phyloP scores from a whole-genome alignment of 2,797 vertebrate genomes.

The Pipistrellus nathusii region DNA sequence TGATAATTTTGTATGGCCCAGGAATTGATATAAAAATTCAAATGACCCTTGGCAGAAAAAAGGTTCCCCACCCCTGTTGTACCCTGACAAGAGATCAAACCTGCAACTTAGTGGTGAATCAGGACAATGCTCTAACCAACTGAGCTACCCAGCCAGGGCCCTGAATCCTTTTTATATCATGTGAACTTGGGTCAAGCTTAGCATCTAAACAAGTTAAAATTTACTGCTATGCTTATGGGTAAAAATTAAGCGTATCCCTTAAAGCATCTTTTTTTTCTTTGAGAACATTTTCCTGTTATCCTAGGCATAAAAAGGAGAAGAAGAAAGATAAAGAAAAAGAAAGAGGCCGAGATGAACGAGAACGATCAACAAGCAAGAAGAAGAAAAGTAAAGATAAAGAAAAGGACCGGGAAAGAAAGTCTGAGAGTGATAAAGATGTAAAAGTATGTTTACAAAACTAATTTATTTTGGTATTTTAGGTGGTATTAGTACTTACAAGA shows the following conservation, averaged over 20 bases:
- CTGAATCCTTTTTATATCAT: not conserved
- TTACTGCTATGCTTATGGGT: not conserved
- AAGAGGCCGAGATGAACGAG: conserved; percentile 93
- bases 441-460: conserved; percentile 91
- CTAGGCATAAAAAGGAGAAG: conserved; percentile 96
- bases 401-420: conserved; percentile 93
- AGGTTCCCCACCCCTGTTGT: too few relatives aligned
- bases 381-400: conserved; percentile 97
- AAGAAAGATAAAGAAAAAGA: conserved; percentile 96
- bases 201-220: not conserved
- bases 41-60: too few relatives aligned
- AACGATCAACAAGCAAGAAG: conserved; percentile 96
- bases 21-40: too few relatives aligned
- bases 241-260: not conserved
- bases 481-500: not conserved
- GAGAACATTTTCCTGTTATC: not conserved
- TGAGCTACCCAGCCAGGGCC: not conserved
- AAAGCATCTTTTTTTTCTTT: not conserved
- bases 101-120: not conserved
- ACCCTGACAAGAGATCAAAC: not conserved
- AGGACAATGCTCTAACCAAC: not conserved
- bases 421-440: conserved; percentile 96
- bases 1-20: too few relatives aligned
- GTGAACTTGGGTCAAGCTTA: not conserved
- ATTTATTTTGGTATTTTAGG: not conserved